phyloP scores from a whole-genome alignment of 2,888 invertebrate genomes.

The Noctua comes region DNA sequence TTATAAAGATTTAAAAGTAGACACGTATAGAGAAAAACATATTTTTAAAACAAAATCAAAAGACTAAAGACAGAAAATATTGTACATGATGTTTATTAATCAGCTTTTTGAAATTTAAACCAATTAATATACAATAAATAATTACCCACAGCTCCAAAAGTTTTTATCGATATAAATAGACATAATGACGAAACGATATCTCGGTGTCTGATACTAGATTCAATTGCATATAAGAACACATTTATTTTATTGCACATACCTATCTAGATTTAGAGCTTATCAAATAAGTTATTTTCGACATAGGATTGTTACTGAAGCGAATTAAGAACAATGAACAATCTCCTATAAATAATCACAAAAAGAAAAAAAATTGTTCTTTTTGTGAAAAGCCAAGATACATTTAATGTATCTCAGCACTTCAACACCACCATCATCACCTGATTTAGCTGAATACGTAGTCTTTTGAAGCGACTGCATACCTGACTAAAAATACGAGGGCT shows the following conservation, averaged over 20 bases:
- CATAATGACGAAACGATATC: conserved; percentile 29
- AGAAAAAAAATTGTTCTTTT: too few species aligned
- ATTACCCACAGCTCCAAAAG: conserved; percentile 10
- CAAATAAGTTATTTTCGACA: conserved; percentile 16
- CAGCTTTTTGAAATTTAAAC: background rate
- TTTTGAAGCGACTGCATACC: too few species aligned
- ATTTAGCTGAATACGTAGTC: too few species aligned
- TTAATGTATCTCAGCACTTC: too few species aligned
- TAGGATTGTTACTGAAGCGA: conserved; percentile 19
- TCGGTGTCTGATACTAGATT: conserved; percentile 24
- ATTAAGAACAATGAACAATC: conserved; percentile 24
- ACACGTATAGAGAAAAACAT: background rate
- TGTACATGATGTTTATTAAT: background rate
- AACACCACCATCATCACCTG: too few species aligned
- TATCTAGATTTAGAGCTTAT: conserved; percentile 39
- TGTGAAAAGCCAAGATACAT: too few species aligned
- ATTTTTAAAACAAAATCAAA: background rate
- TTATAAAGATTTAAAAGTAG: background rate
- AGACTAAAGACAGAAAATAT: background rate
- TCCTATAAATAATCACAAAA: too few species aligned
- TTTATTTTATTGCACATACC: conserved; percentile 36
- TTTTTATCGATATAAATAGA: conserved; percentile 45
- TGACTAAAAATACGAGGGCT: too few species aligned
- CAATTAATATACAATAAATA: conserved; percentile 22
- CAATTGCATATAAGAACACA: conserved; percentile 22